These are phyloP conservation scores for Saccostrea glomerata DNA, from an alignment of 1,140 invertebrate genomes.

Conservation along the genomic window DNA sequence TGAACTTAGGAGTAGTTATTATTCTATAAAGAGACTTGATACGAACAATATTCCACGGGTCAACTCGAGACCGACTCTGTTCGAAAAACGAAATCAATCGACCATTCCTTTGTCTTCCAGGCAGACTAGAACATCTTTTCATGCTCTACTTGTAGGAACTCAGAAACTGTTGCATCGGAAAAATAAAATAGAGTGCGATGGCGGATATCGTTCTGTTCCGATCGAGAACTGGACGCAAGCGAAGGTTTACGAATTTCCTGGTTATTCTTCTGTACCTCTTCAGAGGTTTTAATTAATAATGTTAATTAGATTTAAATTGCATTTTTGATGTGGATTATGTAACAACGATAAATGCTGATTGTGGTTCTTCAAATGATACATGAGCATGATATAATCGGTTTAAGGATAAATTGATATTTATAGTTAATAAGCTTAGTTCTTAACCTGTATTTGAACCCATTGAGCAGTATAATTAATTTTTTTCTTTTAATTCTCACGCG, in stretches of 20 bases:
- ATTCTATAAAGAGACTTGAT: conserved; percentile 36
- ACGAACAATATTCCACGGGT: conserved; percentile 10
- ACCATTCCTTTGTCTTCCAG: conserved; percentile 18
- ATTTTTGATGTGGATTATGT: no score
- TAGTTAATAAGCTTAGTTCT: background rate
- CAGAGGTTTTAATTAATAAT: background rate
- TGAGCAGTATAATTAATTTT: background rate
- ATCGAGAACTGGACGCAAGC: conserved; percentile 34
- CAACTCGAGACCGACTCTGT: background rate
- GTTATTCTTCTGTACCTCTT: conserved; percentile 33
- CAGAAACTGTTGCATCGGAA: conserved; percentile 36
- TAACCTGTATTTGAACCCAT: conserved; percentile 10
- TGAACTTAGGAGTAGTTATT: conserved; percentile 47
- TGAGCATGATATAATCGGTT: background rate
- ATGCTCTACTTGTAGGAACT: conserved; percentile 41
- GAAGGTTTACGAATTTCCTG: background rate
- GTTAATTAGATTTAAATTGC: background rate
- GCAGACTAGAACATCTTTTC: conserved; percentile 29
- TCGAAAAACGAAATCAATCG: background rate
- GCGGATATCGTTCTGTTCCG: conserved; percentile 18
- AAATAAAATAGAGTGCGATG: conserved; percentile 42
- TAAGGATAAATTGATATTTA: background rate
- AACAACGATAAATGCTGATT: no score
- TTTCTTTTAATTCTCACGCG: background rate
- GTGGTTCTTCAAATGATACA: no score